Percentiles rank a stretch among this genome's conserved stretches.
These are phyloP conservation scores for Aleiodes leptofemur DNA, from an alignment of 2,888 invertebrate genomes.

Conservation along the genomic window DNA sequence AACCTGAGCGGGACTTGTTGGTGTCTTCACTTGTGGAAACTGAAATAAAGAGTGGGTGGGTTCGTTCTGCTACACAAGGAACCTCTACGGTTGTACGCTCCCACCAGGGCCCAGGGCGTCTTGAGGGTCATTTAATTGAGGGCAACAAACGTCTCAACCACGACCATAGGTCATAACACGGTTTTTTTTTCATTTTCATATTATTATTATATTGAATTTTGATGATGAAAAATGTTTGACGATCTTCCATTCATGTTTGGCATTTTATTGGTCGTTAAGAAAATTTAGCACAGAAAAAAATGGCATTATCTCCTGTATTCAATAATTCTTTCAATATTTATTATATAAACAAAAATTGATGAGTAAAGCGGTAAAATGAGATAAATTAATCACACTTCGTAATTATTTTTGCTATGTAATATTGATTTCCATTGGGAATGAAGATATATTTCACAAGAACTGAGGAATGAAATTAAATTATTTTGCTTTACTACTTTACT, in stretches of 20 bases:
- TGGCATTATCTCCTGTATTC: not conserved
- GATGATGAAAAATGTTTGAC: not conserved
- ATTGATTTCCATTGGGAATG: too few species aligned
- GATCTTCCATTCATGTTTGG: not conserved
- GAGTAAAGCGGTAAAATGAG: not conserved
- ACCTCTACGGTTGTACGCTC: conserved; percentile 75
- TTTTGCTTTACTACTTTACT: not conserved
- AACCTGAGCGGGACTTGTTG: conserved; percentile 30
- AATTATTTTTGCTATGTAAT: too few species aligned
- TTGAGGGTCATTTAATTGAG: conserved; percentile 61
- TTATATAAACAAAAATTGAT: not conserved
- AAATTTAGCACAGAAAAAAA: not conserved
- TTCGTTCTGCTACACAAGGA: conserved; percentile 74
- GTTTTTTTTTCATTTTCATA: not conserved
- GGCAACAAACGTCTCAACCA: conserved; percentile 70
- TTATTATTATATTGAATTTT: not conserved
- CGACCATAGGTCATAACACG: conserved; percentile 52
- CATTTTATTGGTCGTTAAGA: not conserved
- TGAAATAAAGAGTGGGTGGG: conserved; percentile 74
- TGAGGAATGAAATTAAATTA: not conserved
- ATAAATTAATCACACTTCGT: not conserved
- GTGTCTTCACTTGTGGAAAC: conserved; percentile 62
- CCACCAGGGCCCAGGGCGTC: conserved; percentile 74
- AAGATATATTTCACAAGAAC: not conserved
- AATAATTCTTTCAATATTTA: not conserved